Percentiles rank a stretch among this genome's conserved stretches.
Evolutionary conservation across 1,140 invertebrate genomes (phyloP).

Genomic region (Grapholita molesta): DNA sequence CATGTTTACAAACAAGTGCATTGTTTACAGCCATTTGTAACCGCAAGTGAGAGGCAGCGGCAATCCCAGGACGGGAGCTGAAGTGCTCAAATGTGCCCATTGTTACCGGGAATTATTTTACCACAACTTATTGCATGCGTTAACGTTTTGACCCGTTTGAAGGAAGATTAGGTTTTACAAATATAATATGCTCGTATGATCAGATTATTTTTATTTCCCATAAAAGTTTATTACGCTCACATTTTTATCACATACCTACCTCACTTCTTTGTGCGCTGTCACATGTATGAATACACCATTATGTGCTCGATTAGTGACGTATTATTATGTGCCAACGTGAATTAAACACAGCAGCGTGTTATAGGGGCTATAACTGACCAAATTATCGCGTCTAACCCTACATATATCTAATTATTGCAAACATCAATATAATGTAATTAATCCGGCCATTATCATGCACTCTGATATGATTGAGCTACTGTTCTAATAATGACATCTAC

Average conservation of each 20-base stretch:
- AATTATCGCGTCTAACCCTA: conserved; percentile 31
- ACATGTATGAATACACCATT: background rate
- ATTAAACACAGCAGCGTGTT: background rate
- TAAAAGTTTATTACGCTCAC: no score
- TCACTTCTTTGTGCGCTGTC: background rate
- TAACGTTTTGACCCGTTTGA: background rate
- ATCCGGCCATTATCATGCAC: conserved; percentile 3
- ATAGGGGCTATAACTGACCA: background rate
- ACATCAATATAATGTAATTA: conserved; percentile 17
- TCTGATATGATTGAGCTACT: conserved; percentile 25
- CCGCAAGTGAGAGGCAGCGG: conserved; percentile 43
- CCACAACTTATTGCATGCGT: conserved; percentile 20
- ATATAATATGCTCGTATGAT: no score
- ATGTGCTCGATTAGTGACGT: background rate
- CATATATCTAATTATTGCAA: conserved; percentile 23
- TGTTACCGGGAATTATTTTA: conserved; percentile 58
- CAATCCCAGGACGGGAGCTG: conserved; percentile 41
- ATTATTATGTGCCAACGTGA: conserved; percentile 4
- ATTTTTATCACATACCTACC: no score
- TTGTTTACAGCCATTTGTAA: conserved; percentile 18
- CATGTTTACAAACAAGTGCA: conserved; percentile 9
- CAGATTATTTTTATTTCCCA: no score
- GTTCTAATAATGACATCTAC: conserved; percentile 70
- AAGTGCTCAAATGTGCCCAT: conserved; percentile 68
- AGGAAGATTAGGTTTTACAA: background rate